Evolutionary conservation across 2,797 vertebrate species (phyloP).

Genomic region (Aldrovandia affinis): DNA sequence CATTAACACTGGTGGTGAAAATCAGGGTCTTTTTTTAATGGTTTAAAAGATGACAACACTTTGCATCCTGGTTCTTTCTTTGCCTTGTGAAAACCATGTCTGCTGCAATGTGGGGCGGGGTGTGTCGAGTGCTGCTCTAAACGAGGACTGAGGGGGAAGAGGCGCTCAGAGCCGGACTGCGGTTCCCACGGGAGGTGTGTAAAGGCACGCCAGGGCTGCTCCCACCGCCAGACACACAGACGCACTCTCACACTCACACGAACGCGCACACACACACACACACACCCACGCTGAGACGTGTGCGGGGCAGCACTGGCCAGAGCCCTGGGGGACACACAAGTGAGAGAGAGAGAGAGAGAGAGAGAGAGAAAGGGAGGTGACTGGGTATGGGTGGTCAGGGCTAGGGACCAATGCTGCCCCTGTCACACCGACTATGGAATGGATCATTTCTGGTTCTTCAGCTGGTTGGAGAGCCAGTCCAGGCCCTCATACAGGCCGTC

Average conservation of each 20-base stretch:
- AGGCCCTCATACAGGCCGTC: constrained; percentile 84
- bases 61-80: constrained; percentile 72
- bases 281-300: constrained; percentile 70
- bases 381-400: constrained; percentile 51
- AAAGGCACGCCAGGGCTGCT: constrained; percentile 83
- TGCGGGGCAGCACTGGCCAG: constrained; percentile 69
- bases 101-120: constrained; percentile 61
- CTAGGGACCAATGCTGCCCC: constrained; percentile 72
- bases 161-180: constrained; percentile 65
- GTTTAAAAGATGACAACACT: constrained; percentile 38
- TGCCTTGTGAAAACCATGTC: constrained; percentile 76
- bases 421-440: constrained; percentile 62
- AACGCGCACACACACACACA: constrained; percentile 54
- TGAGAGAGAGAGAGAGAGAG: constrained; percentile 50
- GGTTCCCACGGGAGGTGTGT: constrained; percentile 75
- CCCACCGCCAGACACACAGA: constrained; percentile 75
- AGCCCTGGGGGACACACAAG: constrained; percentile 55
- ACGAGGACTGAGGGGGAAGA: constrained; percentile 28
- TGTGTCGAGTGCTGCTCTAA: not conserved
- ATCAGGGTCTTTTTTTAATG: constrained; percentile 58
- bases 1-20: constrained; percentile 60
- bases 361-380: constrained; percentile 50
- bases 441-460: constrained; percentile 85
- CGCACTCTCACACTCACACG: constrained; percentile 61
- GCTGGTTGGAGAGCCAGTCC: constrained; percentile 86